These are phyloP conservation scores for Leucoptera coffeella DNA, from an alignment of 2,888 invertebrate species.

Conservation along the genomic window DNA sequence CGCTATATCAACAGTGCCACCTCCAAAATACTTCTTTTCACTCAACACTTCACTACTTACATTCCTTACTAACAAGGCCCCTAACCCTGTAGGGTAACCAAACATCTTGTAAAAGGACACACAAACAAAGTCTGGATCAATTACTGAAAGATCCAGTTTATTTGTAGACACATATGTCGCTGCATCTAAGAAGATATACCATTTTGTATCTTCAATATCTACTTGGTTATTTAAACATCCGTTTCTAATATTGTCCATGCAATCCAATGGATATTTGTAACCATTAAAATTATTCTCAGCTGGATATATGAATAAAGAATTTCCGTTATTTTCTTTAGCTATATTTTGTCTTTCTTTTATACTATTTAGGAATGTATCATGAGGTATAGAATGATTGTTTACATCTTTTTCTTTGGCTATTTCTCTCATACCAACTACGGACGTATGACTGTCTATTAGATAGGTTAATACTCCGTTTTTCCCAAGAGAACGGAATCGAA, in stretches of 20 bases:
- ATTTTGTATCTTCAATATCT: constrained; percentile 37
- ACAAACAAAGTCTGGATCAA: constrained; percentile 82
- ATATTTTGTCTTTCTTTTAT: constrained; percentile 9
- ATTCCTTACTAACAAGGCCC: constrained; percentile 77
- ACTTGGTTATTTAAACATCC: constrained; percentile 46
- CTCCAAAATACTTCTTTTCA: constrained; percentile 78
- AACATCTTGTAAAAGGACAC: constrained; percentile 97
- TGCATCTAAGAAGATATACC: constrained; percentile 81
- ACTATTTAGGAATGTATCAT: constrained; percentile 47
- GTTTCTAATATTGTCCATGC: constrained; percentile 58
- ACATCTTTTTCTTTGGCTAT: constrained; percentile 53
- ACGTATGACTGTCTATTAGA: constrained; percentile 89
- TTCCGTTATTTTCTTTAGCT: constrained; percentile 15
- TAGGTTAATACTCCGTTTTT: constrained; percentile 66
- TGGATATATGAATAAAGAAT: constrained; percentile 72
- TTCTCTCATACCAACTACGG: constrained; percentile 88
- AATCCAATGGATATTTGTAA: constrained; percentile 74
- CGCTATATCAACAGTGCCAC: constrained; percentile 87
- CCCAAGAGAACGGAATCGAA: constrained; percentile 47
- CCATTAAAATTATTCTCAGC: constrained; percentile 96
- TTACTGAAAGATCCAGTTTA: constrained; percentile 62
- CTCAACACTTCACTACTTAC: constrained; percentile 52
- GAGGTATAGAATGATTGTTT: constrained; percentile 50
- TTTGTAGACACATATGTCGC: constrained; percentile 77
- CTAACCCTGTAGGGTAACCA: constrained; percentile 90